These are phyloP conservation scores for Calyptomena viridis DNA, from an alignment of 2,113 vertebrate genomes.

Conservation along the genomic window DNA sequence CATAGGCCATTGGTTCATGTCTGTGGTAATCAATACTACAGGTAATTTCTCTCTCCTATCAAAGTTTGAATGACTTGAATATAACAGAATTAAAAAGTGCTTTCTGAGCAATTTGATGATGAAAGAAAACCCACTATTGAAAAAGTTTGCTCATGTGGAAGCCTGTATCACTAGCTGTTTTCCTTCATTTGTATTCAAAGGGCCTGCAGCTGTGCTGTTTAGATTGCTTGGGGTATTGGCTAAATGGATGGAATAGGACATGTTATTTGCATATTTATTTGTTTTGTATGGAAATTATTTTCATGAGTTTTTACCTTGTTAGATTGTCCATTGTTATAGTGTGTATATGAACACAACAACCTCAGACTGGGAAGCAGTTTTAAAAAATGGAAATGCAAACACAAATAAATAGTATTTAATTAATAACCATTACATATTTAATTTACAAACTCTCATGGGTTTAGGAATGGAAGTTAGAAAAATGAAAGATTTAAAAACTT, in stretches of 20 bases:
- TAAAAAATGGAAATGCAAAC: neutral
- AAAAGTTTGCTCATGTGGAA: neutral
- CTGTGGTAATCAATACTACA: neutral
- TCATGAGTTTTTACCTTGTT: constrained; percentile 44
- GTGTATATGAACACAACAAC: neutral
- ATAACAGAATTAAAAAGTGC: neutral
- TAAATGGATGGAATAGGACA: constrained; percentile 39
- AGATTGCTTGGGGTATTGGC: constrained; percentile 20
- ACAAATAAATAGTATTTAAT: neutral
- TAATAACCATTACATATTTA: neutral
- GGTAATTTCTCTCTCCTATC: neutral
- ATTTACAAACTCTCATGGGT: neutral
- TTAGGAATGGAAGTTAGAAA: neutral
- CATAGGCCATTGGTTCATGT: neutral
- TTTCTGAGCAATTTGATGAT: neutral
- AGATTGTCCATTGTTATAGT: neutral
- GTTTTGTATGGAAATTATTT: constrained; percentile 52
- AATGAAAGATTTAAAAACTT: neutral
- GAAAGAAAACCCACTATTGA: neutral
- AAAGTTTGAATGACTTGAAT: neutral
- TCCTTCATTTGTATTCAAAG: constrained; percentile 41
- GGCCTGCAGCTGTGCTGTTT: neutral
- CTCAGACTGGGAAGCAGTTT: neutral
- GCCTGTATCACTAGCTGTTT: constrained; percentile 13
- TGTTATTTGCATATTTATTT: constrained; percentile 56